Evolutionary conservation across 37 sponge, comb jelly and placozoan genomes (phyloP).

Genomic region (Halisarca cf. caerulea): DNA sequence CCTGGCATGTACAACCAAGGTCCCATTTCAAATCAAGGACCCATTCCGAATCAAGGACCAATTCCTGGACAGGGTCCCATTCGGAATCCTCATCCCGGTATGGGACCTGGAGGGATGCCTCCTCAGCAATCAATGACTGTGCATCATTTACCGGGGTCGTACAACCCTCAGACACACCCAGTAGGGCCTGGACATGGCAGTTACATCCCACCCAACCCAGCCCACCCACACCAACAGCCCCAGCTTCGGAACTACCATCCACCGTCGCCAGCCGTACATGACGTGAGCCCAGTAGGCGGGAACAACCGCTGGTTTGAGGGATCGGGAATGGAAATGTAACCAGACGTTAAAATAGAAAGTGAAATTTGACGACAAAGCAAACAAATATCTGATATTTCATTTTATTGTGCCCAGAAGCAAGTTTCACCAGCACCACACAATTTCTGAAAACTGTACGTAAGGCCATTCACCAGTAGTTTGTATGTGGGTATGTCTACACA

Average conservation of each 20-base stretch:
- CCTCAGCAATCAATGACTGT: constrained; percentile 35
- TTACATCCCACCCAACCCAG: constrained; percentile 7
- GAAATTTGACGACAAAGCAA: no score
- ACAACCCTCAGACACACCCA: constrained; percentile 11
- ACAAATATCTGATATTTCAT: no score
- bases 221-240: constrained; percentile 42
- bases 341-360: no score
- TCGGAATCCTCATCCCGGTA: not conserved
- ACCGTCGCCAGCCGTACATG: constrained; percentile 28
- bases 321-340: constrained; percentile 16
- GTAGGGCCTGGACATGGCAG: not conserved
- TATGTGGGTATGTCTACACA: no score
- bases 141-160: constrained; percentile 22
- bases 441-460: no score
- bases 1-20: constrained; percentile 3
- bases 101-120: constrained; percentile 25
- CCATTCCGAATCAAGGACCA: not conserved
- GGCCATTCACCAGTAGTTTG: no score
- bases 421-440: no score
- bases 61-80: no score
- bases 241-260: constrained; percentile 35
- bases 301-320: constrained; percentile 20
- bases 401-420: no score
- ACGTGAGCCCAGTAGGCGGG: not conserved
- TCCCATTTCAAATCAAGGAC: no score